These are phyloP conservation scores for Eledona agricola DNA, from an alignment of 2,888 invertebrate species.

Conservation along the genomic window DNA sequence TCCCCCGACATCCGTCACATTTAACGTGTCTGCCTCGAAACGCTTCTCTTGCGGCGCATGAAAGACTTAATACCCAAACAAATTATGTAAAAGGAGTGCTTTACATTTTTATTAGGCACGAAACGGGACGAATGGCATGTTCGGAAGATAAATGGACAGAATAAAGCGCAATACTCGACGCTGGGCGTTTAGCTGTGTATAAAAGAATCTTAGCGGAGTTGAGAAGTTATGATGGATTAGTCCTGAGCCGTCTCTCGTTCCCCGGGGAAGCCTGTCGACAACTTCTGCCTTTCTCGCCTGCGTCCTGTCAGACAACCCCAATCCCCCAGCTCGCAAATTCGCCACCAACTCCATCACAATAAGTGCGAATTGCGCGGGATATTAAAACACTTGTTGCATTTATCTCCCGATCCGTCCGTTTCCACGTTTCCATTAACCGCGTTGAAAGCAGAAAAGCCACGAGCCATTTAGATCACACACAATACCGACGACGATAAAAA, in stretches of 20 bases:
- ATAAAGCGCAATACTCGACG: conserved; percentile 52
- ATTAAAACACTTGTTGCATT: conserved; percentile 37
- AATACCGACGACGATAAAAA: conserved; percentile 5
- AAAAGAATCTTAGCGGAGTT: conserved; percentile 47
- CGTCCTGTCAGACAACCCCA: conserved; percentile 3
- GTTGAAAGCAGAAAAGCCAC: conserved; percentile 44
- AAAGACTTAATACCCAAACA: conserved; percentile 56
- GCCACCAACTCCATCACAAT: too few species aligned
- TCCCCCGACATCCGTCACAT: conserved; percentile 31
- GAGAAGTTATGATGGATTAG: conserved; percentile 56
- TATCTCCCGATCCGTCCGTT: conserved; percentile 46
- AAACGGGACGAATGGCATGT: conserved; percentile 53
- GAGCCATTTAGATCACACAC: conserved; percentile 46
- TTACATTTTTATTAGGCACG: conserved; percentile 60
- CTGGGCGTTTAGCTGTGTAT: conserved; percentile 48
- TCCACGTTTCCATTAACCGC: conserved; percentile 45
- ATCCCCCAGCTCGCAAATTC: conserved; percentile 10
- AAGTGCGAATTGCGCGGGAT: too few species aligned
- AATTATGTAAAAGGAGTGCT: conserved; percentile 60
- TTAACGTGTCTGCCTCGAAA: conserved; percentile 32
- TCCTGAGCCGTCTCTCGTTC: conserved; percentile 47
- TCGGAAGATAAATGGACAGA: conserved; percentile 57
- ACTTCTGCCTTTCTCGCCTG: conserved; percentile 38
- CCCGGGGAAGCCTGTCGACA: conserved; percentile 50
- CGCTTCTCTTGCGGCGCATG: conserved; percentile 42